Evolutionary conservation across 2,113 vertebrate species (phyloP).

Genomic region (Blennius ocellaris): DNA sequence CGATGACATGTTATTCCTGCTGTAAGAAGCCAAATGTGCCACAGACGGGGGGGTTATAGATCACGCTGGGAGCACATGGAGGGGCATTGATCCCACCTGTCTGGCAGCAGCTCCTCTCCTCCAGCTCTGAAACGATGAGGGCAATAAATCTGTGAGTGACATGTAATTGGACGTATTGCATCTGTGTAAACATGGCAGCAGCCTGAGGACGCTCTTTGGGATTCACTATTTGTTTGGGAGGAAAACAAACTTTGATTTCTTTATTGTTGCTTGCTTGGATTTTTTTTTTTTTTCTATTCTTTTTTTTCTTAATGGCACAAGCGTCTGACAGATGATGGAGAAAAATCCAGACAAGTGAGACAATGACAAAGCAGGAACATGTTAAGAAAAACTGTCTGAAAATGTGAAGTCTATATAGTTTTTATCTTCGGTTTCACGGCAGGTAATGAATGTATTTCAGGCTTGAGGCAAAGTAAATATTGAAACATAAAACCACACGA

Average conservation of each 20-base stretch:
- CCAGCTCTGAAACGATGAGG: conserved; percentile 28
- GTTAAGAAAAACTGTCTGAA: too few species aligned
- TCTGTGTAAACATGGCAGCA: conserved; percentile 12
- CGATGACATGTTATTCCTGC: conserved; percentile 13
- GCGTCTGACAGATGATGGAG: not conserved
- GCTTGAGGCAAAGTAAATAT: conserved; percentile 2
- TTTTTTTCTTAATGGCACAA: not conserved
- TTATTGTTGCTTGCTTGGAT: not conserved
- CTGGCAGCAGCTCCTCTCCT: conserved; percentile 32
- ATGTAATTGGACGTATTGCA: conserved; percentile 13
- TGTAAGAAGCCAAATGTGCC: conserved; percentile 1
- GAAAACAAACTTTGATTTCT: not conserved
- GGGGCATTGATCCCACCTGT: conserved; percentile 30
- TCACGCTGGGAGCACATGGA: conserved; percentile 14
- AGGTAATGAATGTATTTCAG: too few species aligned
- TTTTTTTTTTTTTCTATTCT: not conserved
- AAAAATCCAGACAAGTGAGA: not conserved
- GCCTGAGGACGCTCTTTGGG: not conserved
- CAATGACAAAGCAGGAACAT: too few species aligned
- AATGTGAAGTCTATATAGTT: too few species aligned
- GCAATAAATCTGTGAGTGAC: conserved; percentile 37
- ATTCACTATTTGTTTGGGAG: not conserved
- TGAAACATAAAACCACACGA: not conserved
- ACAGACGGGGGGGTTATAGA: not conserved
- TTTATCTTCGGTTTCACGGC: too few species aligned